Base-by-base conservation (phyloP, 2,888 invertebrate species). In the Agriopis aurantiaria region DNA sequence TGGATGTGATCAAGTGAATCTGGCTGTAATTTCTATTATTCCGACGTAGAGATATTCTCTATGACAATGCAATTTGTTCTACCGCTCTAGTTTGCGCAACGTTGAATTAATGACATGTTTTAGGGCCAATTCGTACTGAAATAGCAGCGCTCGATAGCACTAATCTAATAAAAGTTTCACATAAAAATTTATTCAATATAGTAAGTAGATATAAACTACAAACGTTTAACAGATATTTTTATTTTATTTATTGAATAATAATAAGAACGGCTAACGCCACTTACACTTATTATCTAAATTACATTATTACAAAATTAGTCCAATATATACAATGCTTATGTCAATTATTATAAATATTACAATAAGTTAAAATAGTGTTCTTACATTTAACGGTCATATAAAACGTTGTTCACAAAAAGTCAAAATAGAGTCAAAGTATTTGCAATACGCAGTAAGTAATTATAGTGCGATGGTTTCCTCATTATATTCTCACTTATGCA, bases 1-100 rank as follows among this genome's bases (percentile, higher is more conserved):
- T 82, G 75, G 74, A 78, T 74, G 75, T 73, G 78, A 79, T 81
- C 75, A 78, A 72, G 66, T 74, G 68, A 68, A 70, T 72, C 69
- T 55, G 45, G 65, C 23, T 60, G 60, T 67, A 53, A 61, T 63
- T 64, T 60, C 64, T 65, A 70, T 73, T 69, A 65, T 69, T 59
- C 49, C 57, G 69, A 65, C 61, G 60, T 59, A 40, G 69, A 65
- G 17, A 53, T 55, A 62, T 69, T 65, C 41, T 65, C 45, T 65
- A 65, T 70, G 70, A 63, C 49, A 67, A 55, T 43, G 65, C 59
- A n/a, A 66, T 70, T 70, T 66, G 65, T 67, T 71, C 63, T 59
- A 59, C 57, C 43, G 63, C 53, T 71, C 63, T 49, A 14, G 61
- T 71, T 70, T 71, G 59, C 58, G 63, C 63, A 66, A 71, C 46